Evolutionary conservation across 1,140 invertebrate genomes (phyloP), one percentile per base, ranked within the genome.

Genomic region (Drosophila varians): DNA sequence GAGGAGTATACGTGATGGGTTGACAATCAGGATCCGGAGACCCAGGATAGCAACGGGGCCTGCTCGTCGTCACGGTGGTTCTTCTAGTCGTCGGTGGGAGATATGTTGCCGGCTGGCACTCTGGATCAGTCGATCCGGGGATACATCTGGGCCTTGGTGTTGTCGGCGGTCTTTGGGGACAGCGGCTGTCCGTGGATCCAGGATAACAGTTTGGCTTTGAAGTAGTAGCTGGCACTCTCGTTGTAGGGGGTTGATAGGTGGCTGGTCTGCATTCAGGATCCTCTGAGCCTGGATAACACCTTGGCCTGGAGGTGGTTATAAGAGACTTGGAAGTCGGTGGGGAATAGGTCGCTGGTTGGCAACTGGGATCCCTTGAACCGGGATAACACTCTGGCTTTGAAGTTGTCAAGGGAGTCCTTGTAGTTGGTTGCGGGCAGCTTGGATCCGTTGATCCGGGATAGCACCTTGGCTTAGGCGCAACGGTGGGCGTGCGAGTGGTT

Each of bases 191-290:
- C n/a, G 36, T 38, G 36, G 36, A 38, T 6, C 36, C 36, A 1
- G 36, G 36, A 16, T 38, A 38, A 7, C 36, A 38, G 1, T 16
- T 38, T 1, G 36, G 36, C n/a, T 38, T 38, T 4, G 36, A 14
- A 14, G 36, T 36, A 2, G 52, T 55, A 11, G 28, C 5, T 2
- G 60, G 36, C 8, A 70, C 70, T 9, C 70, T 60, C 5, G 70
- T 74, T 6, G 72, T 55, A 36, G 66, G 56, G 1, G 90, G 91
- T 18, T 57, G 45, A 9, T 76, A 72, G 4, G 82, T 68, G 1
- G 91, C 77, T 64, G 82, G 86, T 8, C 91, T 92, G 65, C 92
- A 93, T 11, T 91, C 77, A 4, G 92, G 91, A 75, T 93, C 92
- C 0, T 51, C 77, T 1, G 91, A 92, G 18, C 92, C 92, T 1